Percentiles rank a stretch among this genome's conserved stretches.
Conservation (phyloP, 1,140 invertebrate genomes). For the Ceratitis capitata region DNA sequence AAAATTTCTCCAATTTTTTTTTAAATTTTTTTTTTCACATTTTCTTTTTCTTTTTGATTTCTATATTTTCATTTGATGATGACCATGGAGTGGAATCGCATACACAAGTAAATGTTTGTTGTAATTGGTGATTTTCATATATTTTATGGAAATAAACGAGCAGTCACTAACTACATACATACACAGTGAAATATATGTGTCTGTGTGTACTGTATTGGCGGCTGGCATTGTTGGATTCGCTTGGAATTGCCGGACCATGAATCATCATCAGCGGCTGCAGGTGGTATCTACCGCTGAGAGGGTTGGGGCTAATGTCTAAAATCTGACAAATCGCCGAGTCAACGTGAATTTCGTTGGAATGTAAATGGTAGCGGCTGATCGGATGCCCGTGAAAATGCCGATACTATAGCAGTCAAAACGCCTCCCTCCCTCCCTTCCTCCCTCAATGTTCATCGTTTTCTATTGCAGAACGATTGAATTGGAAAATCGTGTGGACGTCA, state of each 20-base stretch:
- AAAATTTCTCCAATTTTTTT: not conserved
- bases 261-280: slow-evolving; percentile 16
- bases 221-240: not conserved
- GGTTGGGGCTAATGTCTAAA: not conserved
- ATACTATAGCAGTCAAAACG: not conserved
- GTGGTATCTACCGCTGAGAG: not conserved
- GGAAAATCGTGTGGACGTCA: not conserved
- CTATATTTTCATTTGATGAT: no score
- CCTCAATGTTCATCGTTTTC: not conserved
- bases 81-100: not conserved
- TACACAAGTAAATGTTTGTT: not conserved
- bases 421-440: not conserved
- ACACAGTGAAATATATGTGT: no score
- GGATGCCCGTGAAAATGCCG: not conserved
- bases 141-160: not conserved
- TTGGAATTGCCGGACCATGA: not conserved
- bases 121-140: not conserved
- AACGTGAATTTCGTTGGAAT: no score
- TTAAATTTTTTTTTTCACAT: no score
- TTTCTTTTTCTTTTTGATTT: no score
- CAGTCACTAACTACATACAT: not conserved
- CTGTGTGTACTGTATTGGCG: no score
- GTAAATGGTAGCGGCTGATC: not conserved
- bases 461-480: no score
- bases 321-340: no score